Evolutionary conservation across 2,888 invertebrate species (phyloP).

Genomic region (Plagodis dolabraria): DNA sequence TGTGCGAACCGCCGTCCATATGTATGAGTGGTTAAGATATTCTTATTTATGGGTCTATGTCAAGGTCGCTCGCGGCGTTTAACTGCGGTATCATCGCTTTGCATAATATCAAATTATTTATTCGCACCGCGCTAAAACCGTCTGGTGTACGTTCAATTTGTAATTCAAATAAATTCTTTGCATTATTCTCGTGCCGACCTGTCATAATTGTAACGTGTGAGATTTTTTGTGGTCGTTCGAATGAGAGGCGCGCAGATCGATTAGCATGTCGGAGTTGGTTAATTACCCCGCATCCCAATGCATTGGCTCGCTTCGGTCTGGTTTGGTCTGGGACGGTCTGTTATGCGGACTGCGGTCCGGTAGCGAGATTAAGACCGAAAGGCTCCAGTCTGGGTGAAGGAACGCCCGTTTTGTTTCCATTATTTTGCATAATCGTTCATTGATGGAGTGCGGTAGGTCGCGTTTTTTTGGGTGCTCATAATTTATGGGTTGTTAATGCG

Average conservation of each 20-base stretch:
- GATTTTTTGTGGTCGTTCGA: slow-evolving; percentile 64
- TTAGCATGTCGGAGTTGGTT: slow-evolving; percentile 46
- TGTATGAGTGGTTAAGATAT: slow-evolving; percentile 84
- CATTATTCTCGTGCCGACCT: slow-evolving; percentile 64
- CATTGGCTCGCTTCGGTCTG: not conserved
- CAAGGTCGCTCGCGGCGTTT: slow-evolving; percentile 73
- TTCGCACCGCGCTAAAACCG: slow-evolving; percentile 80
- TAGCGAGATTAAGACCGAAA: not conserved
- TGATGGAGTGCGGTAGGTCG: slow-evolving; percentile 61
- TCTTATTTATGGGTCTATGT: slow-evolving; percentile 84
- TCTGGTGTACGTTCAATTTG: slow-evolving; percentile 77
- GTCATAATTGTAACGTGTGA: slow-evolving; percentile 74
- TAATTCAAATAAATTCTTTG: slow-evolving; percentile 80
- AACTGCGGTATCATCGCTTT: slow-evolving; percentile 77
- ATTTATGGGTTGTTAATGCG: slow-evolving; percentile 49
- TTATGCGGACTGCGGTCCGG: slow-evolving; percentile 20
- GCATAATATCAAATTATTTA: slow-evolving; percentile 84
- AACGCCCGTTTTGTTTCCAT: slow-evolving; percentile 52
- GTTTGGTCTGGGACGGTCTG: slow-evolving; percentile 7
- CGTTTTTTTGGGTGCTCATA: slow-evolving; percentile 52
- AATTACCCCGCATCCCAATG: slow-evolving; percentile 16
- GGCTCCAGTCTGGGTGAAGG: slow-evolving; percentile 33
- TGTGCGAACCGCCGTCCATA: slow-evolving; percentile 80
- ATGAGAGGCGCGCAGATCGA: slow-evolving; percentile 43
- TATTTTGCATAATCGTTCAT: slow-evolving; percentile 62